A percentile compares a stretch with the other conserved stretches of the same genome.
phyloP scores from a whole-genome alignment of 2,797 vertebrate species.

The Chaenodraco wilsoni region DNA sequence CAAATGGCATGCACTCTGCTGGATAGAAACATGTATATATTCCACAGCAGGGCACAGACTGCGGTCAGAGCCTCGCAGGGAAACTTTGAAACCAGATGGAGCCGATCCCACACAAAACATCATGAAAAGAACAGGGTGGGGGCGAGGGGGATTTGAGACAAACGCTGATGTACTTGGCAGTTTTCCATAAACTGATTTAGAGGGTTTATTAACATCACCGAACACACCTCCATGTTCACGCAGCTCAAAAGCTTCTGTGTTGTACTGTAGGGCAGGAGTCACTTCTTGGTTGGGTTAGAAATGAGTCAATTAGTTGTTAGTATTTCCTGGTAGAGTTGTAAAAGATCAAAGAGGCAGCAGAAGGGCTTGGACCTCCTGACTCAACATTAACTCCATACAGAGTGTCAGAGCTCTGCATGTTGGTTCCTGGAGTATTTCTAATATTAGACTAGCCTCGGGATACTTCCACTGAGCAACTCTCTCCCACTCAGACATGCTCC shows the following conservation, averaged over 20 bases:
- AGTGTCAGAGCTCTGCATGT: slow-evolving; percentile 43
- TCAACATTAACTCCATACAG: slow-evolving; percentile 45
- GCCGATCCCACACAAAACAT: slow-evolving; percentile 66
- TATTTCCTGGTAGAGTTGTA: slow-evolving; percentile 49
- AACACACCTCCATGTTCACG: slow-evolving; percentile 41
- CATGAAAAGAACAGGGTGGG: slow-evolving; percentile 48
- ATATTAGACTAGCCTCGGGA: slow-evolving; percentile 55
- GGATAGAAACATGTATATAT: slow-evolving; percentile 64
- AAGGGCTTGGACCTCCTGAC: slow-evolving; percentile 30
- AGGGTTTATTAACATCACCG: slow-evolving; percentile 39
- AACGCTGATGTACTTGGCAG: slow-evolving; percentile 60
- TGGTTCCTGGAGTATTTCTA: slow-evolving; percentile 43
- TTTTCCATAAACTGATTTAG: slow-evolving; percentile 53
- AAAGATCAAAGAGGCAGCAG: slow-evolving; percentile 24
- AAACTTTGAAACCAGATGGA: slow-evolving; percentile 76
- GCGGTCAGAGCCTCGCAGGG: slow-evolving; percentile 67
- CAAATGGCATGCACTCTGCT: slow-evolving; percentile 66
- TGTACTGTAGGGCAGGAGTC: slow-evolving; percentile 10
- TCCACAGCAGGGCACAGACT: slow-evolving; percentile 67
- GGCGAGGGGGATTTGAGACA: slow-evolving; percentile 41
- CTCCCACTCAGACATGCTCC: slow-evolving; percentile 39
- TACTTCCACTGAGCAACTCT: slow-evolving; percentile 39
- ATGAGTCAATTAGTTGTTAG: slow-evolving; percentile 21
- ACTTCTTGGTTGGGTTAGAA: slow-evolving; percentile 29
- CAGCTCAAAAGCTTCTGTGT: slow-evolving; percentile 14